These are phyloP conservation scores for Rosalia funebris DNA, from an alignment of 2,888 invertebrate genomes.

Conservation along the genomic window DNA sequence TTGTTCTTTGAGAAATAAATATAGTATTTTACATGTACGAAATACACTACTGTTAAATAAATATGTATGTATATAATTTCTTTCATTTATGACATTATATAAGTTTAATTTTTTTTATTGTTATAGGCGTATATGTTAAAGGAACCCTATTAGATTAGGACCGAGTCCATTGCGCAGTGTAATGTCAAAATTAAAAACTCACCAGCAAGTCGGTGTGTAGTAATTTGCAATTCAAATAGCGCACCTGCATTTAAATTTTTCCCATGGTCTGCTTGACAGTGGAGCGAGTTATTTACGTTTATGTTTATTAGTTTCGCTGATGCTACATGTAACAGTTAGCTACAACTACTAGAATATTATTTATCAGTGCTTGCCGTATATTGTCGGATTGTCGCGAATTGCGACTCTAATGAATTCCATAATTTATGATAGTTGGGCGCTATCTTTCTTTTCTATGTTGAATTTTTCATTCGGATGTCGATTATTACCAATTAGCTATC, in stretches of 20 bases:
- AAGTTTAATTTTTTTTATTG: background rate
- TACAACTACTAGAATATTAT: slow-evolving; percentile 33
- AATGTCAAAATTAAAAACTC: slow-evolving; percentile 44
- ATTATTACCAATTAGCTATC: slow-evolving; percentile 37
- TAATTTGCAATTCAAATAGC: slow-evolving; percentile 64
- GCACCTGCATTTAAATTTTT: slow-evolving; percentile 64
- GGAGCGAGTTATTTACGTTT: slow-evolving; percentile 60
- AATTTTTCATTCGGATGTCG: slow-evolving; percentile 16
- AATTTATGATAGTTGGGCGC: slow-evolving; percentile 37
- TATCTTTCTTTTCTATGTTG: slow-evolving; percentile 15
- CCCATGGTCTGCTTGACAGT: slow-evolving; percentile 56
- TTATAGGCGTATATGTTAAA: background rate
- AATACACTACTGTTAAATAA: background rate
- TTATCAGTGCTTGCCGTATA: slow-evolving; percentile 36
- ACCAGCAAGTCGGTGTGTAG: slow-evolving; percentile 31
- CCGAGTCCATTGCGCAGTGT: slow-evolving; percentile 30
- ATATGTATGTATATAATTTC: background rate
- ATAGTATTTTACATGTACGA: background rate
- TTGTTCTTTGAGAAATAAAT: background rate
- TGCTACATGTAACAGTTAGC: slow-evolving; percentile 48
- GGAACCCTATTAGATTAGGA: slow-evolving; percentile 10
- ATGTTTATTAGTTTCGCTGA: slow-evolving; percentile 60
- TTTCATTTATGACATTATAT: background rate
- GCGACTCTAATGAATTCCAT: background rate
- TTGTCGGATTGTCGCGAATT: slow-evolving; percentile 18